Percentiles rank a stretch among this genome's conserved stretches.
Evolutionary conservation across 2,113 vertebrate genomes (phyloP).

Genomic region (Trichechus manatus): DNA sequence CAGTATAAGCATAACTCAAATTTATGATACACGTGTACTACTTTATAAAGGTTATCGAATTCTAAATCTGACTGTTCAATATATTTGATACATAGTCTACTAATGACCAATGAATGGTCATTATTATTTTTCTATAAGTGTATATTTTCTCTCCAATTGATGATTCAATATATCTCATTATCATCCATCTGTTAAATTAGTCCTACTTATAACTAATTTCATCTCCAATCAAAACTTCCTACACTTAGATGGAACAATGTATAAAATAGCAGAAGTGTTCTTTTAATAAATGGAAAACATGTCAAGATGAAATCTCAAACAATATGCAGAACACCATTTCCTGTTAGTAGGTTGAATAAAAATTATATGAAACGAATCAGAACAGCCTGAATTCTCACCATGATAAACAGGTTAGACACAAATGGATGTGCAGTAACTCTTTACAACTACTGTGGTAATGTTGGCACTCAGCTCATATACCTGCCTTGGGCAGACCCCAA

Average conservation of each 20-base stretch:
- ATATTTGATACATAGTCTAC: not conserved
- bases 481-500: not conserved
- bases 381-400: not conserved
- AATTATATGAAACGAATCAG: constrained; percentile 2
- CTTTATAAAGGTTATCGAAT: not conserved
- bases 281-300: constrained; percentile 31
- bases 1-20: not conserved
- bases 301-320: constrained; percentile 43
- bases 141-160: not conserved
- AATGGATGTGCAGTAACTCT: not conserved
- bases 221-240: constrained; percentile 74
- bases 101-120: not conserved
- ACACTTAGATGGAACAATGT: constrained; percentile 44
- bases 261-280: constrained; percentile 31
- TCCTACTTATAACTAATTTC: constrained; percentile 79
- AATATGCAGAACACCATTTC: not conserved
- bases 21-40: not conserved
- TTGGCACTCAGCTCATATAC: not conserved
- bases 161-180: constrained; percentile 62
- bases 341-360: not conserved
- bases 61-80: constrained; percentile 39
- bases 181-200: constrained; percentile 77
- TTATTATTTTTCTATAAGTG: not conserved
- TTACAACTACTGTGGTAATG: not conserved
- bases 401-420: not conserved